These are phyloP conservation scores for Pteromalus puparum DNA, from an alignment of 1,140 invertebrate genomes.

Conservation along the genomic window DNA sequence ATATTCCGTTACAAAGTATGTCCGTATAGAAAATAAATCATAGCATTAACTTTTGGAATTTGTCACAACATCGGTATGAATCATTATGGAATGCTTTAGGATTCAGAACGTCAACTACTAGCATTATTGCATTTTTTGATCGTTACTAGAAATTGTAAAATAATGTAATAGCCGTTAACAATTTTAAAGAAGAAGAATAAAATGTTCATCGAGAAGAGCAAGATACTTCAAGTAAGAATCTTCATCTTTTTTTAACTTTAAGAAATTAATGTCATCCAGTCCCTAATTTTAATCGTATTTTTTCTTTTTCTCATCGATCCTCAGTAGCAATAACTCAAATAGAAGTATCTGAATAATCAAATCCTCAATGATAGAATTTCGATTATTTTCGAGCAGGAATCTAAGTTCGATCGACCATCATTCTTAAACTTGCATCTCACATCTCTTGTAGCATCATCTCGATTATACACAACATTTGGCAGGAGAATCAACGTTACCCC, in stretches of 20 bases:
- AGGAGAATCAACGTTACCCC: constrained; percentile 1
- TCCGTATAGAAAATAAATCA: constrained; percentile 12
- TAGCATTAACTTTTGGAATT: constrained; percentile 49
- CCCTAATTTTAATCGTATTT: background rate
- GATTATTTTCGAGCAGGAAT: background rate
- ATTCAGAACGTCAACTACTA: constrained; percentile 65
- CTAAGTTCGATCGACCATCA: background rate
- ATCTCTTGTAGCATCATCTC: background rate
- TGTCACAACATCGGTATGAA: constrained; percentile 45
- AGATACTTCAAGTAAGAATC: background rate
- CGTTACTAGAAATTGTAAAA: constrained; percentile 54
- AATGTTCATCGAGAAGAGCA: background rate
- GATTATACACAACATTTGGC: constrained; percentile 35
- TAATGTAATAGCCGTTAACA: constrained; percentile 19
- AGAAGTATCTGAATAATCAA: background rate
- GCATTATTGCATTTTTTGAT: constrained; percentile 67
- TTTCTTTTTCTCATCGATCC: background rate
- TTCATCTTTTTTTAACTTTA: background rate
- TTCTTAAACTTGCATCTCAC: background rate
- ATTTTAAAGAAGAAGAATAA: background rate
- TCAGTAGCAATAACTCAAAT: background rate
- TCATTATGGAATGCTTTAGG: constrained; percentile 68
- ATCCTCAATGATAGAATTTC: background rate
- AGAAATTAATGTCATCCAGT: background rate
- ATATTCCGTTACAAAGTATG: constrained; percentile 59